A percentile compares a stretch with the other conserved stretches of the same genome.
phyloP scores from a whole-genome alignment of 2,113 vertebrate species.

The Entelurus aequoreus region DNA sequence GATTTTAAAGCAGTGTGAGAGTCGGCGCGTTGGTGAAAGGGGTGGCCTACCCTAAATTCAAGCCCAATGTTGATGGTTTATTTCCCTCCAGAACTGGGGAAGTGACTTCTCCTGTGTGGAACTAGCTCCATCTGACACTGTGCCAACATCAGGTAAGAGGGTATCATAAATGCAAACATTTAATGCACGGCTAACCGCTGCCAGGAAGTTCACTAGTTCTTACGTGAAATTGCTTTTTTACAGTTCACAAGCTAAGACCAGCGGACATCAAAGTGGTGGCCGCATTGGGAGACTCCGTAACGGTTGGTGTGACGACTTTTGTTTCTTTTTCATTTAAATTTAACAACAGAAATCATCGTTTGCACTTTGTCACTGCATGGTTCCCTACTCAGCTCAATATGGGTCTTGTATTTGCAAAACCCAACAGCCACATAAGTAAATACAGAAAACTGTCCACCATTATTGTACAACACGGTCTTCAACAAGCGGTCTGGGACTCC shows the following conservation, averaged over 20 bases:
- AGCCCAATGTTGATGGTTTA: not conserved
- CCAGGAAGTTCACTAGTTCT: not conserved
- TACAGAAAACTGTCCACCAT: too few relatives aligned
- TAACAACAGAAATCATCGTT: not conserved
- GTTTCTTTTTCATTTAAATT: not conserved
- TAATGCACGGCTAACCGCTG: not conserved
- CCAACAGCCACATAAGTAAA: too few relatives aligned
- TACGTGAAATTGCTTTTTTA: not conserved
- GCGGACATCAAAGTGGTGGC: constrained; percentile 82
- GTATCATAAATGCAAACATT: constrained; percentile 2
- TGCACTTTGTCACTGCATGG: too few relatives aligned
- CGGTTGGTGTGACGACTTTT: constrained; percentile 67
- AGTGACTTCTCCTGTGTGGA: constrained; percentile 76
- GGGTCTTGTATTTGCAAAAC: too few relatives aligned
- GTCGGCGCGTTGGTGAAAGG: too few relatives aligned
- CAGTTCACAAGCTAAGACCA: constrained; percentile 80
- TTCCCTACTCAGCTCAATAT: too few relatives aligned
- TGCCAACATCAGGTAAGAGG: constrained; percentile 81
- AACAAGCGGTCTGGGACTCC: too few relatives aligned
- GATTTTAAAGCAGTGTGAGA: too few relatives aligned
- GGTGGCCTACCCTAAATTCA: too few relatives aligned
- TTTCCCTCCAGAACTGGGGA: constrained; percentile 79
- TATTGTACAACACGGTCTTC: too few relatives aligned
- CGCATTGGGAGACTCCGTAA: constrained; percentile 83
- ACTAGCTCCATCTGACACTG: constrained; percentile 52